Base-by-base conservation (phyloP, 2,888 invertebrate species). In the Chaetoderma sp. region DNA sequence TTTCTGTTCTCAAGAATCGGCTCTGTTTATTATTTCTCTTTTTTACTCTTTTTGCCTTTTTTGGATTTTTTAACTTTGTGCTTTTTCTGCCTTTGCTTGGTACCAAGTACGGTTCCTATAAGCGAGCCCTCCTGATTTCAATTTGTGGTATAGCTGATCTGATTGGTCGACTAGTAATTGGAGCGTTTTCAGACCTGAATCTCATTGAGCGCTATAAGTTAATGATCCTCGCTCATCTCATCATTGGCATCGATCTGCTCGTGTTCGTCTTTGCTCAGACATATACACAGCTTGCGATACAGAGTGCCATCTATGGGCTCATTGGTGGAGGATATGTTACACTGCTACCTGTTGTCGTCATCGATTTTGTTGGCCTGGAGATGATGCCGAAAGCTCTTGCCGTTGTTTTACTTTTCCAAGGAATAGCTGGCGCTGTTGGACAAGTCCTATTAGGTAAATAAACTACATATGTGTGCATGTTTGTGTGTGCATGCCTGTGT, bases 51-150 rank as follows among this genome's bases (percentile, higher is more conserved):
- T 60, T 79, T 1, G 57, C 70, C 16, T 80, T 80, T 52, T 78
- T 80, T 56, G 81, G 80, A 18, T 77, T 78, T 67, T 80, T 81
- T 60, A 80, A 79, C 54, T 78, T 79, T 42, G 73, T 80, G 32
- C 42, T 80, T 2, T 80, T 80, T 63, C 68, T 81, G 65, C 79
- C 81, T 1, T 36, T 67, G 6, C 68, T 74, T 42, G 74, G 73
- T 5, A 27, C 21, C 4, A 59, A 60, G 5, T 63, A 70, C 36
- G 76, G 75, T 13, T 68, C 71, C 16, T 78, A 75, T 58, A 65
- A 78, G 10, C 76, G 71, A 49, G 79, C 81, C 2, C 57, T 68
- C 49, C 65, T 81, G 13, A 74, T 80, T 1, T 81, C 81, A 3
- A 70, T 74, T 13, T 70, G 75, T n/a, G 81, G 80, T n/a, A 60